Conservation (phyloP, 2,797 vertebrate genomes). For the Rhynchonycteris naso region DNA sequence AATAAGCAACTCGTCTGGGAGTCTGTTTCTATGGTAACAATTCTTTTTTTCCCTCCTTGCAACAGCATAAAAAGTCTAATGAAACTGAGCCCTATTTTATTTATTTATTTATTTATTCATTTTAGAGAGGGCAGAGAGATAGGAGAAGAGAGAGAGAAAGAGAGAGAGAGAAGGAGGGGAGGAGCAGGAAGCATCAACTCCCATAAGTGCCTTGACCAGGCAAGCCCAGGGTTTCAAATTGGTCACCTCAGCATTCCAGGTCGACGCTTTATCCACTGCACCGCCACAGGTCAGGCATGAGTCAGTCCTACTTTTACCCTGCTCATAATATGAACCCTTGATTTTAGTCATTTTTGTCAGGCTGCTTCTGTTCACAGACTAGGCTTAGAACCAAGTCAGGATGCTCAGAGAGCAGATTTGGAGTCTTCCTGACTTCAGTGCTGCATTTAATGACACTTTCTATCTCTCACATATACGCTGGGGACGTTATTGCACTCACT, state of each 20-base stretch:
- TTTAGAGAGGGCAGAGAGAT: too few species aligned
- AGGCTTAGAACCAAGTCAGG: conserved; percentile 15
- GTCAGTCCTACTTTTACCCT: too few species aligned
- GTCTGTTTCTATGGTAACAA: conserved; percentile 62
- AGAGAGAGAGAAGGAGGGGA: too few species aligned
- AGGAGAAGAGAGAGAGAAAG: too few species aligned
- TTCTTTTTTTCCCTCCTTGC: background rate
- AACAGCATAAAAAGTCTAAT: conserved; percentile 57
- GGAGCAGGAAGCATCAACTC: too few species aligned
- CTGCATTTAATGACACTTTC: background rate
- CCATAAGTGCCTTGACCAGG: too few species aligned
- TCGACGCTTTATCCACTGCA: too few species aligned
- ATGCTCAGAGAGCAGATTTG: background rate
- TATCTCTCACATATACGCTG: background rate
- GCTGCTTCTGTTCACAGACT: conserved; percentile 27
- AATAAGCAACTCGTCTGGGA: conserved; percentile 42
- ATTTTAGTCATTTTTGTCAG: conserved; percentile 37
- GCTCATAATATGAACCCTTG: background rate
- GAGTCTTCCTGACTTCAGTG: background rate
- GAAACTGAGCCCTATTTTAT: conserved; percentile 66
- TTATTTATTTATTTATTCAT: too few species aligned
- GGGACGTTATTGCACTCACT: background rate
- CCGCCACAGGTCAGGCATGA: too few species aligned
- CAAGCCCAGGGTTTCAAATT: too few species aligned
- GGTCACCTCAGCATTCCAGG: too few species aligned